Conservation (phyloP, 2,888 invertebrate species). For the Mamestra brassicae region DNA sequence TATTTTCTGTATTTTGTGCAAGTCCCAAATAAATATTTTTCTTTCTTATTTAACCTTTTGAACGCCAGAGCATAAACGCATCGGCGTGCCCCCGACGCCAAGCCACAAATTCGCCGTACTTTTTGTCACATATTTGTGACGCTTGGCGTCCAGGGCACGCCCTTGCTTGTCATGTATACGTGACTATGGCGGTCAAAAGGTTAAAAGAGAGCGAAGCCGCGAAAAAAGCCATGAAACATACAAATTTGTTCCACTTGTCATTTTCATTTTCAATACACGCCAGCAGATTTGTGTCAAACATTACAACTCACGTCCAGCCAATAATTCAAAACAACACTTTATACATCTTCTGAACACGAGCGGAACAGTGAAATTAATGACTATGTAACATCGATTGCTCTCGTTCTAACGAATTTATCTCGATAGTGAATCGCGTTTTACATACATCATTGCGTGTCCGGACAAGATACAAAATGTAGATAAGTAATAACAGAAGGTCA, state of each 20-base stretch:
- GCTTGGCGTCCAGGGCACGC: no score
- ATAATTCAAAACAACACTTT: slow-evolving; percentile 19
- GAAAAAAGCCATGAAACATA: no score
- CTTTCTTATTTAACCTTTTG: no score
- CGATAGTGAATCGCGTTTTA: slow-evolving; percentile 71
- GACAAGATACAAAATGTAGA: neutral
- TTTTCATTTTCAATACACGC: slow-evolving; percentile 44
- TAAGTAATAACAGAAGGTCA: slow-evolving; percentile 20
- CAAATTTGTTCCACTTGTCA: neutral
- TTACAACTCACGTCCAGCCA: slow-evolving; percentile 30
- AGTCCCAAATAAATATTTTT: no score
- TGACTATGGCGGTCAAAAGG: no score
- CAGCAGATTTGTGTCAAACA: slow-evolving; percentile 32
- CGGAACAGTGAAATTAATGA: slow-evolving; percentile 58
- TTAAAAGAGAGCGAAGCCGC: no score
- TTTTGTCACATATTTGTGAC: no score
- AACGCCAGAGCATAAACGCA: no score
- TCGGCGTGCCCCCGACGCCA: no score
- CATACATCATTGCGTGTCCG: slow-evolving; percentile 73
- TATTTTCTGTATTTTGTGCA: no score
- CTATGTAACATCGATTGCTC: slow-evolving; percentile 63
- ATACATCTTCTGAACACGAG: slow-evolving; percentile 49
- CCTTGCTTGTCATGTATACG: no score
- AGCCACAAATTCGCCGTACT: no score
- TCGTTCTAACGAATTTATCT: slow-evolving; percentile 66